Percentiles rank a stretch among this genome's conserved stretches.
Conservation (phyloP, 1,140 invertebrate species). For the Cydia splendana region DNA sequence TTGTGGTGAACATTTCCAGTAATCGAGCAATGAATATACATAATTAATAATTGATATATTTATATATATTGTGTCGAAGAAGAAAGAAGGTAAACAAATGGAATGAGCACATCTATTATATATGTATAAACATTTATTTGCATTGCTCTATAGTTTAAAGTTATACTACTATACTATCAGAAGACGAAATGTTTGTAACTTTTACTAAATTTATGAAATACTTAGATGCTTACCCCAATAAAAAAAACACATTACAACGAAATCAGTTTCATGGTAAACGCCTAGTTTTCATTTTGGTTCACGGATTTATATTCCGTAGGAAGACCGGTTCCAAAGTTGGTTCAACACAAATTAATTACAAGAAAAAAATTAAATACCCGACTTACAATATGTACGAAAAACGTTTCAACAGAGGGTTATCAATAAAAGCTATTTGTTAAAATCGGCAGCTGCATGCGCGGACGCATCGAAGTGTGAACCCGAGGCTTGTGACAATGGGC, state of each 20-base stretch:
- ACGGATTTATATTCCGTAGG: not conserved
- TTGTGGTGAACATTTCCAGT: not conserved
- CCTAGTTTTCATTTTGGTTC: not conserved
- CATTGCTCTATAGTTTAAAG: too few relatives aligned
- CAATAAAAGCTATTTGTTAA: conserved; percentile 56
- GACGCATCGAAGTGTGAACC: conserved; percentile 56
- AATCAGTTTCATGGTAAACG: not conserved
- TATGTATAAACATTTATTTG: too few relatives aligned
- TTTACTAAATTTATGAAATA: too few relatives aligned
- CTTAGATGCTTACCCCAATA: too few relatives aligned
- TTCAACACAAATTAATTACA: conserved; percentile 30
- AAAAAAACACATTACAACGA: not conserved
- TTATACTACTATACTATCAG: too few relatives aligned
- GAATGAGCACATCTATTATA: too few relatives aligned
- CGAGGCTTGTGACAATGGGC: conserved; percentile 56
- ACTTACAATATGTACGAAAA: conserved; percentile 24
- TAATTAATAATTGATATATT: too few relatives aligned
- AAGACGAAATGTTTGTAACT: too few relatives aligned
- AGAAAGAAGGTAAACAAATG: too few relatives aligned
- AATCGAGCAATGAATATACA: not conserved
- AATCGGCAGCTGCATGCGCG: conserved; percentile 58
- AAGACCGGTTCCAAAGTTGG: conserved; percentile 1
- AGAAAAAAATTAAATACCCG: conserved; percentile 30
- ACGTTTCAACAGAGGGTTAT: conserved; percentile 48
- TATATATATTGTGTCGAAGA: not conserved